These are phyloP conservation scores for Galerucella nymphaeae DNA, from an alignment of 2,888 invertebrate genomes.

Conservation along the genomic window DNA sequence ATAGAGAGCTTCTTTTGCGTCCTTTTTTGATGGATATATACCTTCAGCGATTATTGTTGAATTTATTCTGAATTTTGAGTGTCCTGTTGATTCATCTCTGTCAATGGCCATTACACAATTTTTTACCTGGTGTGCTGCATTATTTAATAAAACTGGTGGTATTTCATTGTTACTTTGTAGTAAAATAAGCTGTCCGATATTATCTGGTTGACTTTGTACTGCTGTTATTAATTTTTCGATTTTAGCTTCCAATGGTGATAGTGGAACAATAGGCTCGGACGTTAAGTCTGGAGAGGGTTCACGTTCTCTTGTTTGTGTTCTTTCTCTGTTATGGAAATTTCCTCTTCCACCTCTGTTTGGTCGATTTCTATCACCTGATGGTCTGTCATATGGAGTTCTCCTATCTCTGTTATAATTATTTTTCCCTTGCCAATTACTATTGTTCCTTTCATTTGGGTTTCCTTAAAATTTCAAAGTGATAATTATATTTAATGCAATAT, in stretches of 20 bases:
- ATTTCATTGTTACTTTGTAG: constrained; percentile 40
- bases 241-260: constrained; percentile 34
- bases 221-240: constrained; percentile 53
- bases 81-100: constrained; percentile 34
- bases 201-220: constrained; percentile 38
- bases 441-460: constrained; percentile 13
- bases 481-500: neutral
- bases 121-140: constrained; percentile 41
- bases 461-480: constrained; percentile 7
- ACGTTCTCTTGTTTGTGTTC: constrained; percentile 6
- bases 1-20: constrained; percentile 50
- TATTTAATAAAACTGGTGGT: constrained; percentile 41
- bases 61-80: constrained; percentile 34
- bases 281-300: constrained; percentile 15
- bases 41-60: constrained; percentile 34
- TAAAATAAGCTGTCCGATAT: constrained; percentile 39
- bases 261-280: constrained; percentile 8
- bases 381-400: constrained; percentile 32
- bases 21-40: constrained; percentile 37
- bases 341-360: constrained; percentile 14
- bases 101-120: constrained; percentile 38
- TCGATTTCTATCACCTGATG: constrained; percentile 10
- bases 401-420: constrained; percentile 24
- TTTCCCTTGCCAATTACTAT: neutral
- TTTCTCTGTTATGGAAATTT: neutral